Conservation (phyloP, 1,140 invertebrate genomes). For the Pseudomyrmex flavicornis region DNA sequence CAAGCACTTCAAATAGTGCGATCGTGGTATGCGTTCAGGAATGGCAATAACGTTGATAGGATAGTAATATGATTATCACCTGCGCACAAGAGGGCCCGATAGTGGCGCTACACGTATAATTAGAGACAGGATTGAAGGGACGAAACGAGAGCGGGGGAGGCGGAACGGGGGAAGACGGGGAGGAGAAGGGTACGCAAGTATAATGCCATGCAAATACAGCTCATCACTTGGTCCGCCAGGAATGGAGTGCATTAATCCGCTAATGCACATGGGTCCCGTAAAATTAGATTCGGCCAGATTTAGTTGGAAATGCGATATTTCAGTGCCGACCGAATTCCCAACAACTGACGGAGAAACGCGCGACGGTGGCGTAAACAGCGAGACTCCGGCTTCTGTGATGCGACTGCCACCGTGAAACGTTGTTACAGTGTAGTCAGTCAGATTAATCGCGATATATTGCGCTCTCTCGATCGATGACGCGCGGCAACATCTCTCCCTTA, state of each 20-base stretch:
- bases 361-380: conserved; percentile 1
- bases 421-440: conserved; percentile 58
- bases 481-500: conserved; percentile 35
- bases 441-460: conserved; percentile 65
- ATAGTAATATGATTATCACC: conserved; percentile 83
- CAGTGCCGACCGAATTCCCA: conserved; percentile 73
- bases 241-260: conserved; percentile 82
- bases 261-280: conserved; percentile 81
- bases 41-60: conserved; percentile 82
- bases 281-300: conserved; percentile 82
- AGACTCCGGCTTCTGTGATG: conserved; percentile 22
- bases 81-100: conserved; percentile 76
- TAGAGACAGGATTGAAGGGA: conserved; percentile 78
- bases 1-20: conserved; percentile 79
- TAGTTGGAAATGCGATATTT: conserved; percentile 81
- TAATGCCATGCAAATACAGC: conserved; percentile 81
- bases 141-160: conserved; percentile 61
- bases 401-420: conserved; percentile 62
- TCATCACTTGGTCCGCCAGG: conserved; percentile 79
- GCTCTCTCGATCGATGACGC: conserved; percentile 59
- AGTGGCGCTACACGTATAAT: conserved; percentile 80
- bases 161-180: conserved; percentile 49
- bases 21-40: conserved; percentile 76
- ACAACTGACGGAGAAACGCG: conserved; percentile 43
- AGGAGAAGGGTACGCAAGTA: conserved; percentile 73